Evolutionary conservation across 1,140 invertebrate genomes (phyloP), one percentile per base, ranked within the genome.

Genomic region (Cecropterus lyciades): DNA sequence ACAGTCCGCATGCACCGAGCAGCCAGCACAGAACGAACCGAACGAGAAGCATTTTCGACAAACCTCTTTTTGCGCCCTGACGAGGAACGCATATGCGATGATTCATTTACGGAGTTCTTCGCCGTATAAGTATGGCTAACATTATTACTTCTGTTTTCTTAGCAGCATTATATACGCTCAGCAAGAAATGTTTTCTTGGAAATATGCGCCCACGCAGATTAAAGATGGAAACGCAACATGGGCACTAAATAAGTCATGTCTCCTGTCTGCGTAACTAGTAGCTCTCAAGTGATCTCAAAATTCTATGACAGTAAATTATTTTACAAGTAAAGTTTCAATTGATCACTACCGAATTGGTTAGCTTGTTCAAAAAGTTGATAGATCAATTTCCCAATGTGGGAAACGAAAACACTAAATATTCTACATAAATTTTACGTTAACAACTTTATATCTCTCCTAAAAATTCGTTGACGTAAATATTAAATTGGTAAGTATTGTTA

Each of bases 141-240:
- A 87, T 86, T 89, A 91, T 89, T 89, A 89, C 82, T 85, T 87
- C 86, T 89, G 86, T 91, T 87, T 86, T 88, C 82, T 90, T 82
- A 69, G 81, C 85, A 87, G 77, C 82, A 85, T 88, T 87, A 84
- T 85, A 77, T 84, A 84, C 83, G 77, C 67, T 77, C 73, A 69
- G 80, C 85, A 88, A 91, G 86, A 89, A 88, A 90, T 88, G 84
- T 85, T 77, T 91, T 90, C 87, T 85, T 77, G 80, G 89, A 90
- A 91, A 87, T 89, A 87, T 90, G 85, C 85, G 76, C 86, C 85
- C 82, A 88, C 86, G 87, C 86, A 90, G 86, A 88, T 88, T 84
- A 87, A 89, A 86, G 82, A 89, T 87, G 87, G 82, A 89, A 89
- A 89, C 83, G 75, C 82, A 80, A 85, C 82, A 82, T 84, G 80